These are phyloP conservation scores for Drosophila affinis DNA, from an alignment of 2,888 invertebrate species.

Conservation along the genomic window DNA sequence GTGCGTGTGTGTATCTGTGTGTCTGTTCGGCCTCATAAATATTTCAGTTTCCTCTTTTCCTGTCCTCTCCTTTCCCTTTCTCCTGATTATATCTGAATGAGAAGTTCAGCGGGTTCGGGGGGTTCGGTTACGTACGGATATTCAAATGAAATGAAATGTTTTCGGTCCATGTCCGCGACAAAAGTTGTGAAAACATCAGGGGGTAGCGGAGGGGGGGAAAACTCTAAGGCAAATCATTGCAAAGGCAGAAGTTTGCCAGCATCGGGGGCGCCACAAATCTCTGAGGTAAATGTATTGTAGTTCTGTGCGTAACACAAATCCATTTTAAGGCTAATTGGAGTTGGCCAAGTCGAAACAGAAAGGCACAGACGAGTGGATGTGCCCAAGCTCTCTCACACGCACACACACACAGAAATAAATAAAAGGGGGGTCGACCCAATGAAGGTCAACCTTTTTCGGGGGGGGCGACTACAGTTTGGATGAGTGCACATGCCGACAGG, in stretches of 20 bases:
- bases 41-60: slow-evolving; percentile 60
- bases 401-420: slow-evolving; percentile 13
- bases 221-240: slow-evolving; percentile 25
- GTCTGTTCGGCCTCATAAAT: slow-evolving; percentile 64
- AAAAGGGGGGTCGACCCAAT: slow-evolving; percentile 19
- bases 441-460: slow-evolving; percentile 37
- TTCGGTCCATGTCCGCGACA: slow-evolving; percentile 63
- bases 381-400: slow-evolving; percentile 12
- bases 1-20: slow-evolving; percentile 16
- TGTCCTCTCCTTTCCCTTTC: slow-evolving; percentile 9
- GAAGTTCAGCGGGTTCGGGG: slow-evolving; percentile 7
- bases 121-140: slow-evolving; percentile 49
- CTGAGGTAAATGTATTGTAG: slow-evolving; percentile 57
- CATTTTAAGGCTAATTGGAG: slow-evolving; percentile 77
- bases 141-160: slow-evolving; percentile 70
- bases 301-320: slow-evolving; percentile 71
- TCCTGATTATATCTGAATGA: slow-evolving; percentile 14
- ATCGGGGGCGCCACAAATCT: slow-evolving; percentile 58
- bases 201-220: slow-evolving; percentile 27
- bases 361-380: slow-evolving; percentile 42
- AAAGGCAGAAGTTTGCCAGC: slow-evolving; percentile 12
- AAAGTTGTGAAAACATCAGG: slow-evolving; percentile 4
- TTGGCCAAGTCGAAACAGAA: slow-evolving; percentile 38
- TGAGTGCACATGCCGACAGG: slow-evolving; percentile 44
- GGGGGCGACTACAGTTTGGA: slow-evolving; percentile 49